Evolutionary conservation across 2,113 vertebrate genomes (phyloP), one percentile per base, ranked within the genome.

Genomic region (Xenus cinereus): DNA sequence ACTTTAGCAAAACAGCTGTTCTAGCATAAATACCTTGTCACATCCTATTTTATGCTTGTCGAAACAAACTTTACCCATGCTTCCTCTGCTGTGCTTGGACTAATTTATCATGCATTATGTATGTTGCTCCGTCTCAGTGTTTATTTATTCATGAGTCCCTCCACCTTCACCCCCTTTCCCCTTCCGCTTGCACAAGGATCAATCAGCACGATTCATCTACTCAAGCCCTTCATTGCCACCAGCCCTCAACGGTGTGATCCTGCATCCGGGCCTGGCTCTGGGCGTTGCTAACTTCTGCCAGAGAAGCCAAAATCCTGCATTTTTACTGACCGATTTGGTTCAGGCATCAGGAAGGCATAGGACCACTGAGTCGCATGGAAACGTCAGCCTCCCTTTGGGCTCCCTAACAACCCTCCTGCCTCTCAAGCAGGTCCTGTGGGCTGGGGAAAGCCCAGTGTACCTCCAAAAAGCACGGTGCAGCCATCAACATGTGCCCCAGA

Each of bases 281-380:
- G 8, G 16, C 20, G 30, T 7, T 18, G 56, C 28, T 51, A 17
- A 7, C 8, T 75, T 53, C 15, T 50, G 43, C 41, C 81, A 72
- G 19, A 84, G 15, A n/a, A 71, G 8, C 21, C 69, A 20, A 75
- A 57, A 68, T 39, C 66, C 48, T 26, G 1, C 5, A 1, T 3
- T 12, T 45, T 66, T 30, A 12, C 24, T 27, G 37, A 4, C 28
- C 0, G 0, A 17, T 28, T 50, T 46, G 53, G 43, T 72, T 59
- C 51, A 56, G 57, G 30, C 30, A 32, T 43, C 0, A 0, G 51
- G 30, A 33, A 57, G 35, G 51, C 0, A 0, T 1, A 33, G 43
- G 9, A 73, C 54, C 10, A 2, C 56, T 46, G 50, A 26, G 15
- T 54, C 3, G 8, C 19, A 12, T 3, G 8, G 59, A 37, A 46